Base-by-base conservation (phyloP, 2,797 vertebrate species). In the Mastacembelus armatus region DNA sequence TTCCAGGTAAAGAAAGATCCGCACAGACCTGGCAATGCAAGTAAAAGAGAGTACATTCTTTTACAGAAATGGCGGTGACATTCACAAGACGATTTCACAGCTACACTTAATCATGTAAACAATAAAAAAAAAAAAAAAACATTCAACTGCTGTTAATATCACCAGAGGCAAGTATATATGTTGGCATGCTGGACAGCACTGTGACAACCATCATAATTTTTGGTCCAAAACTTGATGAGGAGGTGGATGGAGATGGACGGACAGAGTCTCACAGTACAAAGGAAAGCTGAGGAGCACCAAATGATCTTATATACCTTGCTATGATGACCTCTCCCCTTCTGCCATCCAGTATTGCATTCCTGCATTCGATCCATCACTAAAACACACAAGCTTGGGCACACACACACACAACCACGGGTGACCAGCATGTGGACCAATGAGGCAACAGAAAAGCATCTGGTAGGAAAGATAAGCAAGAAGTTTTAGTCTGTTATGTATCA, bases 341-440 rank as follows among this genome's bases (percentile, higher is more conserved):
- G 88, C 85, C 86, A 86, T 92, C 91, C 90, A 88, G 89, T 85
- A 87, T 89, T 88, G 92, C 87, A 92, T 91, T 91, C 85, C 91
- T 91, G 90, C 88, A 88, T 88, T 90, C 80, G 90, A 91, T 92
- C 91, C 91, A 88, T 92, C 92, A 92, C 93, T 93, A 93, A 91
- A 93, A 93, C 92, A 93, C 89, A 93, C 93, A 92, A 93, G 90
- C 87, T 68, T 89, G 85, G 89, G 91, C 87, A 92, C 83, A 83
- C 77, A 87, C 83, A 85, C 56, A 85, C 84, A 67, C 62, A 80
- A 69, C 79, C 81, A 80, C 71, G 81, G 71, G 74, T 81, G 82
- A 86, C 85, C 85, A 79, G 81, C 64, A 69, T 64, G 72, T 71
- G 80, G 63, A 76, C 63, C 74, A 71, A 82, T 84, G 77, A 77